phyloP scores from a whole-genome alignment of 1,140 invertebrate species.

The Zaprionus tsacasi region DNA sequence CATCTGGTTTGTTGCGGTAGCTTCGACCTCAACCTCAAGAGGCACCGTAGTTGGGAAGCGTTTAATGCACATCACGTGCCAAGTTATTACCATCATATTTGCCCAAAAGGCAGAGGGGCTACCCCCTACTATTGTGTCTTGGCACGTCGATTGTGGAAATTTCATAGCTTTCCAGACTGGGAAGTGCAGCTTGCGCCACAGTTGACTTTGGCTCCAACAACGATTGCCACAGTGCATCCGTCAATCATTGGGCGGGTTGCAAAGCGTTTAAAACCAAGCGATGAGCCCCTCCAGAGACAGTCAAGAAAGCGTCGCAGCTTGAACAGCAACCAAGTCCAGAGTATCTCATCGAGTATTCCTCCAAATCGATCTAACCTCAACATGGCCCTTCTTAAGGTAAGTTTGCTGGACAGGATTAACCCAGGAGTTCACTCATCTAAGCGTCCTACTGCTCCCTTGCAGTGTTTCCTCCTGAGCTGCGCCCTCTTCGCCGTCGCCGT shows the following conservation, averaged over 20 bases:
- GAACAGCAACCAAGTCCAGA: slow-evolving; percentile 23
- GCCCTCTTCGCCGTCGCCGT: slow-evolving; percentile 57
- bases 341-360: not conserved
- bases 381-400: slow-evolving; percentile 79
- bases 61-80: slow-evolving; percentile 61
- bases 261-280: slow-evolving; percentile 62
- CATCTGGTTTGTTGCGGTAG: slow-evolving; percentile 51
- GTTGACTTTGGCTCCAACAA: slow-evolving; percentile 44
- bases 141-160: slow-evolving; percentile 72
- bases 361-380: slow-evolving; percentile 36
- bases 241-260: not conserved
- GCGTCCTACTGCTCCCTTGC: not conserved
- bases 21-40: slow-evolving; percentile 22
- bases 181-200: slow-evolving; percentile 44
- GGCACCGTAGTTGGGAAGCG: slow-evolving; percentile 22
- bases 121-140: slow-evolving; percentile 38
- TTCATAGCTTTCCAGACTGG: slow-evolving; percentile 14
- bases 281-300: slow-evolving; percentile 37
- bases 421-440: not conserved
- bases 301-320: slow-evolving; percentile 45
- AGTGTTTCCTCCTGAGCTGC: slow-evolving; percentile 63
- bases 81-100: slow-evolving; percentile 60
- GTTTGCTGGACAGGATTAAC: not conserved
- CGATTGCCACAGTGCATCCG: slow-evolving; percentile 55
- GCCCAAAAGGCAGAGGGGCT: not conserved